phyloP scores from a whole-genome alignment of 2,113 vertebrate genomes.

The Thryonomys swinderianus region DNA sequence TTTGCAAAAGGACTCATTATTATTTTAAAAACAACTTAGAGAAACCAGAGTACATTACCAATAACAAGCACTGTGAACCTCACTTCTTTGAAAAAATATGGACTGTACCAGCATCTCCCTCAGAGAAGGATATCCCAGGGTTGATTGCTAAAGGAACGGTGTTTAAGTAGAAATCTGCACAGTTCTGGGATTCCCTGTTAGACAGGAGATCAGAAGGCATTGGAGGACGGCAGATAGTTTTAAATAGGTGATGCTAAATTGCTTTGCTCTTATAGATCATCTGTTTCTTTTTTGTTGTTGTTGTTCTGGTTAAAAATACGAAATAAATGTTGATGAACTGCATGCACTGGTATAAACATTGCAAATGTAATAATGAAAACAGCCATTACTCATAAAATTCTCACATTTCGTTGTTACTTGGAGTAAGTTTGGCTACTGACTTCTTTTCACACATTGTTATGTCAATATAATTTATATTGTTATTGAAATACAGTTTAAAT shows the following conservation, averaged over 20 bases:
- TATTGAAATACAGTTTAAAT: no score
- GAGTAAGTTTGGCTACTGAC: background rate
- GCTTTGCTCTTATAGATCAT: background rate
- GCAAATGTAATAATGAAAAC: background rate
- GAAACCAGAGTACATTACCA: background rate
- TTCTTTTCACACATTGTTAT: conserved; percentile 11
- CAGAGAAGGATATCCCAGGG: background rate
- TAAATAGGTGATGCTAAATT: background rate
- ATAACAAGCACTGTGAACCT: background rate
- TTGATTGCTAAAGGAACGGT: background rate
- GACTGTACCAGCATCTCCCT: background rate
- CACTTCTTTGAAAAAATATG: background rate
- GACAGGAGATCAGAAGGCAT: background rate
- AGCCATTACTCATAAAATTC: background rate
- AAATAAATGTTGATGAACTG: background rate
- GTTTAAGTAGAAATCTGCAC: background rate
- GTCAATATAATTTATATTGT: background rate
- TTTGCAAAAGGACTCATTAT: background rate
- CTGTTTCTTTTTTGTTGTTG: background rate
- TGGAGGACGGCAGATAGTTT: background rate
- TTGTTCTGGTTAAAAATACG: background rate
- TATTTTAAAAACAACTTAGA: background rate
- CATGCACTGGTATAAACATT: background rate
- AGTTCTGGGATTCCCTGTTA: background rate
- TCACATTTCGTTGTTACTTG: background rate